Conservation (phyloP, 2,797 vertebrate genomes). For the Lateolabrax maculatus region DNA sequence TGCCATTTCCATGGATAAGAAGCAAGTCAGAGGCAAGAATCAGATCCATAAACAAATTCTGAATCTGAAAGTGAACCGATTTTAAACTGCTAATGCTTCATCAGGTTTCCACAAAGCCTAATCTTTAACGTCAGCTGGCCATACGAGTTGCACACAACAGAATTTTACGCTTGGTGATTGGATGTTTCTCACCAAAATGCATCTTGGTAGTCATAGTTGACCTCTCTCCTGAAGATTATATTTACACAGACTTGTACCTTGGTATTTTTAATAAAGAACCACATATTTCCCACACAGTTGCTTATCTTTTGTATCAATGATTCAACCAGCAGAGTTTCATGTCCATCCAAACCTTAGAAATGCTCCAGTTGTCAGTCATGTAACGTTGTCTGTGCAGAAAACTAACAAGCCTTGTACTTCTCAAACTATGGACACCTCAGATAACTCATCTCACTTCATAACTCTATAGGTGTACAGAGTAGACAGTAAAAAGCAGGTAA, state of each 20-base stretch:
- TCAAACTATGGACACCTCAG: too few relatives aligned
- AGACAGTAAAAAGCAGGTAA: not conserved
- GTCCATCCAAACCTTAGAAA: not conserved
- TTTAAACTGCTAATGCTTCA: not conserved
- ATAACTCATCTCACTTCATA: not conserved
- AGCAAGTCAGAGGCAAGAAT: not conserved
- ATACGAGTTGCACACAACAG: not conserved
- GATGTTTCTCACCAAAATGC: not conserved
- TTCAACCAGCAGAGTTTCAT: not conserved
- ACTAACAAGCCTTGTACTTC: not conserved
- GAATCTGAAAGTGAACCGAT: not conserved
- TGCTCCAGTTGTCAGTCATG: not conserved
- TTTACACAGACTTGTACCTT: too few relatives aligned
- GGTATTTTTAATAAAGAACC: not conserved
- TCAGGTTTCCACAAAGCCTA: not conserved
- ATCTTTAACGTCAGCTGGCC: not conserved
- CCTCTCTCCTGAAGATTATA: not conserved
- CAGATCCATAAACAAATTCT: not conserved
- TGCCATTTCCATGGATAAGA: not conserved
- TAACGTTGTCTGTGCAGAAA: not conserved
- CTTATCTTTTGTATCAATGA: not conserved
- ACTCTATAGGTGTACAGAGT: not conserved
- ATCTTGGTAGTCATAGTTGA: not conserved
- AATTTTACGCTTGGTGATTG: not conserved
- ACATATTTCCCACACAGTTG: not conserved